A percentile compares a stretch with the other conserved stretches of the same genome.
These are phyloP conservation scores for Aix galericulata DNA, from an alignment of 2,113 vertebrate species.

Conservation along the genomic window DNA sequence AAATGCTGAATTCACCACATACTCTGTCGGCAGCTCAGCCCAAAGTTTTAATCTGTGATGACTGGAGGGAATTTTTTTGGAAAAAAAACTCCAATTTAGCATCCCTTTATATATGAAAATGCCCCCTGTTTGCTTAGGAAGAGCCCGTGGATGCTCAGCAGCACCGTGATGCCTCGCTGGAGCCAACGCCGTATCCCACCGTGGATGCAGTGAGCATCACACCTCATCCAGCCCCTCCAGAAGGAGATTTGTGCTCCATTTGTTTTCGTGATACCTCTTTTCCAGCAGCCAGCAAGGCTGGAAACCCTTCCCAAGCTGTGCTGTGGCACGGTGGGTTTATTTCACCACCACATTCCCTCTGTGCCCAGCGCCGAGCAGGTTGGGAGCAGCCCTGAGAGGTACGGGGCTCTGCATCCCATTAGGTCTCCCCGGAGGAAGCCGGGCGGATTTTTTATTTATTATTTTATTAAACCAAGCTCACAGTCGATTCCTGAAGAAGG, in stretches of 20 bases:
- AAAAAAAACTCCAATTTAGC: not conserved
- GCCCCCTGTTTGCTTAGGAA: not conserved
- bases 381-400: slow-evolving; percentile 7
- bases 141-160: rapidly evolving
- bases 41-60: not conserved
- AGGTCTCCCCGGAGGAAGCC: slow-evolving; percentile 11
- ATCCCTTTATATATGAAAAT: rapidly evolving
- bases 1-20: not conserved
- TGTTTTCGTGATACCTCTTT: not conserved
- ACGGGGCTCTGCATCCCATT: slow-evolving; percentile 47
- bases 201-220: no score
- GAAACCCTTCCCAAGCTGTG: not conserved
- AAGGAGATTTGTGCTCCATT: not conserved
- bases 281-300: not conserved
- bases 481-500: slow-evolving; percentile 37
- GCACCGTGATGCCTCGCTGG: rapidly evolving
- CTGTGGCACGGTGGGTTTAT: not conserved
- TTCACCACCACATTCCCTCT: not conserved
- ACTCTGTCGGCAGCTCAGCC: not conserved
- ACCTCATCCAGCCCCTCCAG: not conserved
- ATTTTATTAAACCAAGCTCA: slow-evolving; percentile 57
- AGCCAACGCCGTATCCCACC: no score
- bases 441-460: slow-evolving; percentile 33
- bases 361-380: not conserved
- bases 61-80: rapidly evolving